Evolutionary conservation across 1,140 invertebrate genomes (phyloP).

Genomic region (roundworm (Caenorhabditis elegans)): DNA sequence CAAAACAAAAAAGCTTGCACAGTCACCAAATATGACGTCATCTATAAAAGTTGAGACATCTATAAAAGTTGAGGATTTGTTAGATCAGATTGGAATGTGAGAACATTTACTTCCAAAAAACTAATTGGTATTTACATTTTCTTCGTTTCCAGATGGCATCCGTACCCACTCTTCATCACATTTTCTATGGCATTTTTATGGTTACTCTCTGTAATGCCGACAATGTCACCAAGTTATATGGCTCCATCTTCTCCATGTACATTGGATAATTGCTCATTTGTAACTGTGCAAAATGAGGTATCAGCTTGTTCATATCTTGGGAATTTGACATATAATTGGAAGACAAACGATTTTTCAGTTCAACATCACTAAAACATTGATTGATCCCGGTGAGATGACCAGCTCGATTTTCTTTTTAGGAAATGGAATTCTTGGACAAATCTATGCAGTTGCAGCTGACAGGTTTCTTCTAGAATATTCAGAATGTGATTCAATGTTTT

Average conservation of each 20-base stretch:
- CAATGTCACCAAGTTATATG: conserved; percentile 24
- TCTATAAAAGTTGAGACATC: background rate
- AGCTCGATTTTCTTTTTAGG: conserved; percentile 22
- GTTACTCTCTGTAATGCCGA: conserved; percentile 22
- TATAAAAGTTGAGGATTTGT: background rate
- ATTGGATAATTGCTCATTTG: background rate
- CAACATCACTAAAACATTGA: background rate
- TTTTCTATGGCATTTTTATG: conserved; percentile 31
- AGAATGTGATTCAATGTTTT: no score
- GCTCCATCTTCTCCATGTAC: background rate
- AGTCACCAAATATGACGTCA: background rate
- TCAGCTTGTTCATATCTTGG: background rate
- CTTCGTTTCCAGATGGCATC: conserved; percentile 35
- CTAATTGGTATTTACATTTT: background rate
- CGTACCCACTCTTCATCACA: conserved; percentile 21
- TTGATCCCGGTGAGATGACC: conserved; percentile 30
- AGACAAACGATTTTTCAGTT: background rate
- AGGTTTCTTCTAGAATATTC: background rate
- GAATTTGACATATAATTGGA: background rate
- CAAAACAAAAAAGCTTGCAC: conserved; percentile 2
- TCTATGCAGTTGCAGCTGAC: conserved; percentile 11
- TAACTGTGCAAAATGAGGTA: conserved; percentile 24
- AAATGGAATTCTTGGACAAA: conserved; percentile 22
- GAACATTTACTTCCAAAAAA: background rate
- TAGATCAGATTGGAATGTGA: conserved; percentile 15